Percentiles rank a stretch among this genome's conserved stretches.
phyloP scores from a whole-genome alignment of 2,113 vertebrate genomes.

The Pithys albifrons region DNA sequence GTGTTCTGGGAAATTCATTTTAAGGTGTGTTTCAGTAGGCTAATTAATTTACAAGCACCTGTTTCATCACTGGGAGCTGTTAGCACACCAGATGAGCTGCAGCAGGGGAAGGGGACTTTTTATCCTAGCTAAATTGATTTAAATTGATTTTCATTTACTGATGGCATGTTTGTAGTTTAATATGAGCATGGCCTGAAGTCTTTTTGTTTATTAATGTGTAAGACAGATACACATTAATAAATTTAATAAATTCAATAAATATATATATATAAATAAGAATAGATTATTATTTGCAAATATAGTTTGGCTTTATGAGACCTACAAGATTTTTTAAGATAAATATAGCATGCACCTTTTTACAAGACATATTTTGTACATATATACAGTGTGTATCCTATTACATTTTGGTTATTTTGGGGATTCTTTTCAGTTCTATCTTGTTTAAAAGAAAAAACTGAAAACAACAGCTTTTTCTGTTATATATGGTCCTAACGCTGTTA shows the following conservation, averaged over 20 bases:
- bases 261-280: background rate
- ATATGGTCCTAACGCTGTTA: background rate
- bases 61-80: constrained; percentile 82
- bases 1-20: constrained; percentile 80
- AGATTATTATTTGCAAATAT: background rate
- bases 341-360: background rate
- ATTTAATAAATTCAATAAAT: background rate
- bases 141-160: constrained; percentile 81
- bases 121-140: constrained; percentile 79
- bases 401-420: background rate
- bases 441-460: background rate
- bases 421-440: background rate
- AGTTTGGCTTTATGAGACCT: background rate
- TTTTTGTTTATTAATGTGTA: background rate
- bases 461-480: background rate
- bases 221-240: background rate
- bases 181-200: constrained; percentile 34
- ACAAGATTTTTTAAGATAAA: background rate
- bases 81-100: constrained; percentile 77
- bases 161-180: constrained; percentile 70
- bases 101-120: constrained; percentile 74
- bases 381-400: background rate
- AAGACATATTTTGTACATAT: background rate
- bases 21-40: constrained; percentile 89
- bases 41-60: constrained; percentile 95